Evolutionary conservation across 2,113 vertebrate species (phyloP), one percentile per base, ranked within the genome.

Genomic region (Seriola aureovittata): DNA sequence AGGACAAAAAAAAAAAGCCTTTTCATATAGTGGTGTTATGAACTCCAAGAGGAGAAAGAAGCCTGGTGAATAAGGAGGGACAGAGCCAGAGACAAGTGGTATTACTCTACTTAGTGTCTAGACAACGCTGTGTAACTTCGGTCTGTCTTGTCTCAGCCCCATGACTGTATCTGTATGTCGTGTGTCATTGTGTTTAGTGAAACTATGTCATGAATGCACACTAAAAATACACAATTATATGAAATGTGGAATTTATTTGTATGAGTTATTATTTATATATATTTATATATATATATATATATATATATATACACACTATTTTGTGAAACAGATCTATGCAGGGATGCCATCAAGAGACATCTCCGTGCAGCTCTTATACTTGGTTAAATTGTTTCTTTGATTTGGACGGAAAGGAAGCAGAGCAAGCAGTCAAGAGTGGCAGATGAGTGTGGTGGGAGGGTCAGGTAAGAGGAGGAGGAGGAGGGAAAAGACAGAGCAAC

Each of bases 391-490:
- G 19, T 71, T 64, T 54, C 36, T 71, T 67, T 55, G 42, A 68
- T 62, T 66, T 25, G 3, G 21, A 54, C 46, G 64, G 63, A 50
- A 40, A 54, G 62, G 71, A 54, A 40, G 19, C 29, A 16, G 54
- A 48, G 38, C 40, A 11, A 42, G 40, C 40, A 38, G 38, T 38
- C 40, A 50, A 59, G 71, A 52, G 67, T 66, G 38, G 54, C 2
- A 55, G 44, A 80, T 36, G 40, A 74, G 78, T 12, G 2, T 42
- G 57, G 71, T 57, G 84, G 76, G 87, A 89, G 87, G 85, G 85
- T 85, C 85, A 90, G 89, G 87, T 89, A 84, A 71, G 78, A 82
- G 59, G 66, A 40, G 46, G 13, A 38, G 46, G 14, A 75, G 66
- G 72, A 68, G 63, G 83, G 78, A 86, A 58, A 69, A 82, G 75